Evolutionary conservation across 1,140 invertebrate species (phyloP), one percentile per base, ranked within the genome.

Genomic region (Diabrotica undecimpunctata): DNA sequence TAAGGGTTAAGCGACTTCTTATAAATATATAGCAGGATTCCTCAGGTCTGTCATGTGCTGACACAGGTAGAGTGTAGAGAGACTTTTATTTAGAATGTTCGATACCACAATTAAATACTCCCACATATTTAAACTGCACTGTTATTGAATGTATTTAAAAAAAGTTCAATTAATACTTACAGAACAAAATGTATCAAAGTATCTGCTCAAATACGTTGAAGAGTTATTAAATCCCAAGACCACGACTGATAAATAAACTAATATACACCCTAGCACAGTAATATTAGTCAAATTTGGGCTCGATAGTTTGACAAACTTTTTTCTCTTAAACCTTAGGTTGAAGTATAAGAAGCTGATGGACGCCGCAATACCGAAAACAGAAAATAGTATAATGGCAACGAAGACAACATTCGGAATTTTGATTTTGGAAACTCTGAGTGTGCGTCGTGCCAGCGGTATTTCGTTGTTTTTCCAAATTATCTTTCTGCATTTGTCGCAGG

Each of bases 211-310:
- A 10, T 87, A 84, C 39, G 93, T 76, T 11, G 86, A 90, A n/a
- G 88, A 86, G 74, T 92, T 88, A 79, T 95, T 92, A 46, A 94
- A 80, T n/a, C 92, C 93, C 56, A 95, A 83, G 55, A 98, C 81
- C 65, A 97, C 93, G 39, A 98, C 94, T 55, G 94, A 95, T 10
- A 90, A 85, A 80, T 98, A 99, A 6, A 96, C 94, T 64, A 97
- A 81, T 67, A 96, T 90, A 74, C 95, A 97, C 14, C 96, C 97
- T 54, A 95, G 87, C 54, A 97, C 92, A 10, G 97, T 96, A 77
- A 98, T 88, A 81, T 98, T 98, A 83, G 98, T 98, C 67, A 98
- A 83, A 75, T 95, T 90, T 6, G 96, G 96, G 77, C 94, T 97
- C 13, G 95, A 97, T 80, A 99, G 89, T 82, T 69, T 69, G 13